Base-by-base conservation (phyloP, 1,140 invertebrate genomes). In the Popillia japonica region DNA sequence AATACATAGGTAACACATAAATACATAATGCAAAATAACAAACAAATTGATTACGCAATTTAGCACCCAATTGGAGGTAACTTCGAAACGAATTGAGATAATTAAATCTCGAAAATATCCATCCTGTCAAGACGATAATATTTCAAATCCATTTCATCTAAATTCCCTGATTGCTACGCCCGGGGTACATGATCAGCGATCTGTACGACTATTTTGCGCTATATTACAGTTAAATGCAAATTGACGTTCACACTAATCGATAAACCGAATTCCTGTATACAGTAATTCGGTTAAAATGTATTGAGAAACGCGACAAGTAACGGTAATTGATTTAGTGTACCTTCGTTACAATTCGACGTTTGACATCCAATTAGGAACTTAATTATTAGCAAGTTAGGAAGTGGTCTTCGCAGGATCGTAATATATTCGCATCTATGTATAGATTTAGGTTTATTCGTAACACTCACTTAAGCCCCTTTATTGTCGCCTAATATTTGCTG, bases 281-380 rank as follows among this genome's bases (percentile, higher is more conserved):
- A 34, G 10, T 34, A 68, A 68, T 68, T 68, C 27, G 6, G 22
- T 68, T 68, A 68, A 68, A 68, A 68, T n/a, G 48, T 55, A 55
- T 68, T 68, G 61, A 68, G 61, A 22, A 68, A 68, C 22, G 61
- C 10, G 61, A 68, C 61, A 68, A 68, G 61, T 34, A 23, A 11
- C 0, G 61, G 61, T 68, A 68, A 68, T 68, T 68, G 61, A 68
- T 34, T 68, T 68, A 68, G 22, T 10, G 20, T 27, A 68, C 61
- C 61, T 68, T 68, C 61, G 61, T 68, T 68, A 68, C 61, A 27
- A 68, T 68, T 68, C 61, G 48, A 68, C 22, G 61, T 68, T 68
- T 68, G 61, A 68, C 22, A 68, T 22, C 27, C 61, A 68, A 68
- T 68, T 68, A 27, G 20, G 11, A 34, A 68, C 61, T 68, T 22